Conservation (phyloP, 2,888 invertebrate genomes). For the Strigamia crassipes region DNA sequence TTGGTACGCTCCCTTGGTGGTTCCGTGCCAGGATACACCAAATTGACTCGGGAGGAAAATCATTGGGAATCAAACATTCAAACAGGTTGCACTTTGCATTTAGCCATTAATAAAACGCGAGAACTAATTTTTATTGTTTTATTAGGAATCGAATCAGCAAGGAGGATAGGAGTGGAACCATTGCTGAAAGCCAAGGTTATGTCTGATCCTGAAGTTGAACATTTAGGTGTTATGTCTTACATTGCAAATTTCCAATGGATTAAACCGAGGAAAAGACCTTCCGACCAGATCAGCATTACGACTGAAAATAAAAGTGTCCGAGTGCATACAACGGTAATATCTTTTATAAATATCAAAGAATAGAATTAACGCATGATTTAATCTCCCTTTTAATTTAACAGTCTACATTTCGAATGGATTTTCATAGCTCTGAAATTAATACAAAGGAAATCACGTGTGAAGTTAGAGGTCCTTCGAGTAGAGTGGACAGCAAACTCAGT, state of each 20-base stretch:
- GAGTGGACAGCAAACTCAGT: conserved; percentile 65
- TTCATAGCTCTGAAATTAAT: conserved; percentile 67
- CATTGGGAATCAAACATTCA: conserved; percentile 70
- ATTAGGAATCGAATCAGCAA: conserved; percentile 67
- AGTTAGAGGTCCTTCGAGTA: conserved; percentile 77
- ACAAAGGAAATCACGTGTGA: conserved; percentile 74
- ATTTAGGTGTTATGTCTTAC: conserved; percentile 97
- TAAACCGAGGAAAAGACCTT: conserved; percentile 79
- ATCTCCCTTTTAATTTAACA: conserved; percentile 49
- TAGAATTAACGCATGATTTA: background rate
- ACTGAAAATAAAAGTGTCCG: conserved; percentile 82
- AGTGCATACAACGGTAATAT: conserved; percentile 77
- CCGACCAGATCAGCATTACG: conserved; percentile 78
- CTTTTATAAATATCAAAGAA: background rate
- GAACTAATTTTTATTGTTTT: background rate
- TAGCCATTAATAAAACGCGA: background rate
- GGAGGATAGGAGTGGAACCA: conserved; percentile 79
- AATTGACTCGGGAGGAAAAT: conserved; percentile 71
- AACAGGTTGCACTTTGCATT: no score
- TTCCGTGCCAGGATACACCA: conserved; percentile 78
- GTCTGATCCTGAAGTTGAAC: conserved; percentile 92
- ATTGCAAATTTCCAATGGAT: conserved; percentile 90
- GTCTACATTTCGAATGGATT: conserved; percentile 62
- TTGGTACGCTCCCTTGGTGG: conserved; percentile 89
- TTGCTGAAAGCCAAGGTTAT: conserved; percentile 90